Base-by-base conservation (phyloP, 2,888 invertebrate species). In the Pantelozetes paolii region DNA sequence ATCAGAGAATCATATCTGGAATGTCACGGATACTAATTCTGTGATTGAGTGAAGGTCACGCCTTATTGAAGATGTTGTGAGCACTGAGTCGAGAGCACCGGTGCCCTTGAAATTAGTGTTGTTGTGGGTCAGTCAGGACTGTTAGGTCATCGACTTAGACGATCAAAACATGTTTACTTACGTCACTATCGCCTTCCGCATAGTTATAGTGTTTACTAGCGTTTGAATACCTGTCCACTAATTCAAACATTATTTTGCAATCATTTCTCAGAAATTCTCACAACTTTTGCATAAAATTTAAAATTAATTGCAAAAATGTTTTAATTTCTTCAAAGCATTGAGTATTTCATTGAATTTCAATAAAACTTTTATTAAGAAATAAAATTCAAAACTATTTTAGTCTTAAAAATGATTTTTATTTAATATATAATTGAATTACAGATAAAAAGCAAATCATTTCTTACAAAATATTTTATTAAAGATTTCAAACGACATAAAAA, bases 51-150 rank as follows among this genome's bases (percentile, higher is more conserved):
- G 2, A 57, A 6, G 20, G 8, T 23, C 36, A 18, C 36, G 28
- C 62, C 62, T 62, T 23, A 32, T 62, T 28, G 28, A 40, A 9
- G 9, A 15, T 40, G 30, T 64, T 64, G 20, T 18, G 30, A 40
- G 18, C 69, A 11, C 11, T 26, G 23, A 28, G 28, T 42, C 20
- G 23, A 40, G 20, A 67, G 67, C 42, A 69, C 8, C 26, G 26
- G 9, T 69, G 69, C 23, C 69, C 69, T 69, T 69, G 42, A 69
- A 64, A 45, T 45, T 18, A 45, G 45, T 69, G 45, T 69, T 69
- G 69, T 69, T 69, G 45, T 69, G 28, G 69, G 69, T 69, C 69
- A 69, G 69, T 69, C 69, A 20, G 69, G 69, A 40, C 69, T 40
- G 69, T 69, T 40, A 20, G 69, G 69, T 69, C 69, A 42, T 69